phyloP scores from a whole-genome alignment of 2,113 vertebrate genomes.

The Corydoras maculifer region DNA sequence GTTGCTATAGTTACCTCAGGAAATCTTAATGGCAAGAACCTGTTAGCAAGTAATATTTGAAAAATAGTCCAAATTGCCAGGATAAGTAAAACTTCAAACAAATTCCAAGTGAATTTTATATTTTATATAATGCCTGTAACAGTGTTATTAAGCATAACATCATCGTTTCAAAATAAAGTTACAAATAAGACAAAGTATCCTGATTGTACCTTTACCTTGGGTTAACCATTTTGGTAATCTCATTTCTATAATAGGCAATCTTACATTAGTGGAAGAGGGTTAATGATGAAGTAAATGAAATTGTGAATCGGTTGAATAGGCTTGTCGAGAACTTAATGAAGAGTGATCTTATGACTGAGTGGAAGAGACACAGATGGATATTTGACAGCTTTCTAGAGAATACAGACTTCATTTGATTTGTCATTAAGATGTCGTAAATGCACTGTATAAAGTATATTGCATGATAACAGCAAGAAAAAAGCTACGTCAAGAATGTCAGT shows the following conservation, averaged over 20 bases:
- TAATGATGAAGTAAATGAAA: slow-evolving; percentile 34
- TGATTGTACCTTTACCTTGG: slow-evolving; percentile 23
- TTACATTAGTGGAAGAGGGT: slow-evolving; percentile 21
- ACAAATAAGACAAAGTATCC: neutral
- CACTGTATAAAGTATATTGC: slow-evolving; percentile 7
- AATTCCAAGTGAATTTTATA: too few relatives aligned
- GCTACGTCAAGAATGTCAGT: neutral
- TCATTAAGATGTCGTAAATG: slow-evolving; percentile 26
- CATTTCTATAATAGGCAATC: slow-evolving; percentile 29
- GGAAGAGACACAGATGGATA: slow-evolving; percentile 25
- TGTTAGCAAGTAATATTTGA: neutral
- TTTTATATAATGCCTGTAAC: too few relatives aligned
- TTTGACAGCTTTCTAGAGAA: slow-evolving; percentile 19
- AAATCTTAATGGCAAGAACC: neutral
- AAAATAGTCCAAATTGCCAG: neutral
- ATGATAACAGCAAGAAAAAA: neutral
- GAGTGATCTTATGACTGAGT: slow-evolving; percentile 23
- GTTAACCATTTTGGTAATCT: slow-evolving; percentile 19
- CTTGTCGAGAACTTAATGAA: slow-evolving; percentile 31
- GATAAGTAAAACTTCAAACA: neutral
- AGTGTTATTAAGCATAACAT: too few relatives aligned
- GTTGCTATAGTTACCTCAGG: neutral
- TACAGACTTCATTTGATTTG: slow-evolving; percentile 20
- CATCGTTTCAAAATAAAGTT: neutral
- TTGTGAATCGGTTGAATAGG: slow-evolving; percentile 25